Evolutionary conservation across 2,113 vertebrate species (phyloP), one percentile per base, ranked within the genome.

Genomic region (Fulica atra): DNA sequence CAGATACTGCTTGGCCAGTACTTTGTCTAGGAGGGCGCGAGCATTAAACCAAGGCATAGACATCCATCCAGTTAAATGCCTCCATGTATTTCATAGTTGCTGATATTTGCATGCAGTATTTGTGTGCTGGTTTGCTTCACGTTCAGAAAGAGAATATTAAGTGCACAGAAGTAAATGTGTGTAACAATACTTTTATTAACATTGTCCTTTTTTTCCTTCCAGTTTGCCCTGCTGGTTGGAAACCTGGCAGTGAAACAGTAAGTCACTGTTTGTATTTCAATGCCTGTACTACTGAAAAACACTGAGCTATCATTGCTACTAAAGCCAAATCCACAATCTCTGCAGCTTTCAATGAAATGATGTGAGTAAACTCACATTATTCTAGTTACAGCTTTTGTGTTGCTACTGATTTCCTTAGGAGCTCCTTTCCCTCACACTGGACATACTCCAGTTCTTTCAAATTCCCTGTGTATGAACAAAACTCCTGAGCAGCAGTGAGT

Each of bases 201-300:
- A 85, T 96, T 78, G 70, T 57, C 70, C 57, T 35, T 59, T 46
- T 85, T 56, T 72, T 46, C 35, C n/a, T 35, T 72, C 21, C 95
- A 99, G 99, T 99, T 88, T 99, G 99, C 95, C 99, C 99, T 94
- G 99, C 99, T 97, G 99, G 99, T 87, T 99, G 99, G 99, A 99
- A 99, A 95, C 99, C 99, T 95, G 99, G 99, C 96, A 99, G 99
- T 86, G 99, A 99, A 97, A 99, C 99, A 57, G 99, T 99, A 98
- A 99, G 99, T 98, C n/a, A 16, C 40, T 38, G 13, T 72, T 95
- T 59, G 35, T 81, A 25, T 42, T 81, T 86, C 82, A 36, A 60
- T 78, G 63, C 38, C 26, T 6, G 7, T 61, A 63, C 40, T 85
- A 38, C 26, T 87, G 31, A 26, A 35, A 94, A 42, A 4, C 33